Conservation (phyloP, 2,888 invertebrate genomes). For the Eutolmus rufibarbis region DNA sequence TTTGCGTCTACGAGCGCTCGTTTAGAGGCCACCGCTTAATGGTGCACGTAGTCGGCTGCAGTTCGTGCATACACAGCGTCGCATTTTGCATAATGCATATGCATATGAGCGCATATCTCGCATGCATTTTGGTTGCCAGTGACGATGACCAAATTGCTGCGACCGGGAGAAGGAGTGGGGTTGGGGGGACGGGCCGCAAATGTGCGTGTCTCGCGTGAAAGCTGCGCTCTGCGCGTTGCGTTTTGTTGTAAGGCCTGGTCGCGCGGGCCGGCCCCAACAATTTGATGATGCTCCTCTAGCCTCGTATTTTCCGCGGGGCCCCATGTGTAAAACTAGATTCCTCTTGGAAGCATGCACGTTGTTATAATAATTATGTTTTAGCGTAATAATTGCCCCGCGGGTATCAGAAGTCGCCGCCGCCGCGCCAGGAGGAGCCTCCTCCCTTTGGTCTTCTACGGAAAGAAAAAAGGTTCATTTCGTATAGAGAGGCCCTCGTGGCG, state of each 20-base stretch:
- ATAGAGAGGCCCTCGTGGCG: background rate
- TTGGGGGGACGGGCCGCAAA: background rate
- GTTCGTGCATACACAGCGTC: slow-evolving; percentile 18
- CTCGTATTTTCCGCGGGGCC: background rate
- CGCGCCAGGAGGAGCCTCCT: background rate
- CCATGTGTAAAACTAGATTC: slow-evolving; percentile 26
- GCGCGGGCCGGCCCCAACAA: background rate
- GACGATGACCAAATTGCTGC: slow-evolving; percentile 34
- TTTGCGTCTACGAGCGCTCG: slow-evolving; percentile 37
- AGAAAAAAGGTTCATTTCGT: background rate
- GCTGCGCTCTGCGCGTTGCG: background rate
- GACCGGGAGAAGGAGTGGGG: background rate
- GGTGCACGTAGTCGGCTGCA: slow-evolving; percentile 13
- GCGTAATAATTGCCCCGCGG: slow-evolving; percentile 10
- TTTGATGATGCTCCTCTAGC: background rate
- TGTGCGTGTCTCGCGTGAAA: slow-evolving; percentile 11
- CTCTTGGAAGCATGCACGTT: slow-evolving; percentile 26
- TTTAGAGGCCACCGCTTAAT: slow-evolving; percentile 38
- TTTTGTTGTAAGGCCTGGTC: background rate
- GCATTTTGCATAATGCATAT: slow-evolving; percentile 28
- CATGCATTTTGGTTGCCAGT: slow-evolving; percentile 32
- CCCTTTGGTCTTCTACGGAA: background rate
- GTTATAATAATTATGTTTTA: slow-evolving; percentile 31
- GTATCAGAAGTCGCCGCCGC: background rate
- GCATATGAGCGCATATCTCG: slow-evolving; percentile 31